phyloP scores from a whole-genome alignment of 2,888 invertebrate genomes.

The Lymantria dispar region DNA sequence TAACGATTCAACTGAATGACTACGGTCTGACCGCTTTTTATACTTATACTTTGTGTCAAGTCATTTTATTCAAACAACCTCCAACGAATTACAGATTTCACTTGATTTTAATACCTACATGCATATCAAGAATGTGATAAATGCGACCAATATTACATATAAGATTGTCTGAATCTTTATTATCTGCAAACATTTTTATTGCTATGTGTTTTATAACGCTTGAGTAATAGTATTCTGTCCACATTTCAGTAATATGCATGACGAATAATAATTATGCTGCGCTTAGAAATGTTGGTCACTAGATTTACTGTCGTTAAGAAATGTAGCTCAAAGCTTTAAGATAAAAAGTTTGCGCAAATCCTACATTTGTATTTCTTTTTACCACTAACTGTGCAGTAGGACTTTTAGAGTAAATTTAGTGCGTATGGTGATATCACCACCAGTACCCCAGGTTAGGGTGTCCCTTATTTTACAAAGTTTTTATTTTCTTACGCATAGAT shows the following conservation, averaged over 20 bases:
- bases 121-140: constrained; percentile 26
- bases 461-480: too few relatives aligned
- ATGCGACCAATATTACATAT: constrained; percentile 19
- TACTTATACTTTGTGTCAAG: constrained; percentile 38
- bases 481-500: too few relatives aligned
- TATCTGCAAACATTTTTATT: neutral
- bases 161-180: constrained; percentile 4
- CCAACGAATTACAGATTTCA: constrained; percentile 38
- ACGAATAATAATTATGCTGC: constrained; percentile 26
- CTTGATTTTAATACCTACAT: constrained; percentile 32
- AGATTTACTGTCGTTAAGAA: constrained; percentile 25
- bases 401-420: too few relatives aligned
- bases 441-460: too few relatives aligned
- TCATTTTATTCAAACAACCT: constrained; percentile 38
- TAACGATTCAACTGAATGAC: constrained; percentile 28
- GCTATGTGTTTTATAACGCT: constrained; percentile 26
- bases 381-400: constrained; percentile 3
- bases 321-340: constrained; percentile 15
- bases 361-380: constrained; percentile 20
- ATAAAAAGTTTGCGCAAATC: constrained; percentile 20
- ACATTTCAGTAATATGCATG: constrained; percentile 28
- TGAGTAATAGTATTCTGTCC: constrained; percentile 22
- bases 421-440: neutral
- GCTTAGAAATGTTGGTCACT: constrained; percentile 24
- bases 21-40: constrained; percentile 31